Percentiles rank a stretch among this genome's conserved stretches.
Evolutionary conservation across 1,140 invertebrate species (phyloP).

Genomic region (Calephelis nemesis): DNA sequence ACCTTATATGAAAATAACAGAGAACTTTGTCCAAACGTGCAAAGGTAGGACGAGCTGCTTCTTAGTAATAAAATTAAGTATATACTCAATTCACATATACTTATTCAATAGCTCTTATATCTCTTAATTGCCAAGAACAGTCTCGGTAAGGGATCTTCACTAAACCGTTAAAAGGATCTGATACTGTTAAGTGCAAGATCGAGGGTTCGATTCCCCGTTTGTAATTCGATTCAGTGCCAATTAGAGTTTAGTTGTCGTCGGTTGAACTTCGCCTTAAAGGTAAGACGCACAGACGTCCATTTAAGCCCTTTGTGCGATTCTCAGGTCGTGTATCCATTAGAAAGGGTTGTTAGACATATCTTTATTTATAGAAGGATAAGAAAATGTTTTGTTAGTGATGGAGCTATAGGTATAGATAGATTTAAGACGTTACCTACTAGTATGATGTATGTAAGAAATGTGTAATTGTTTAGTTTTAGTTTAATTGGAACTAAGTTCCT

Average conservation of each 20-base stretch:
- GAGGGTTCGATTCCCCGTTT: conserved; percentile 72
- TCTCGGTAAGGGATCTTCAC: conserved; percentile 66
- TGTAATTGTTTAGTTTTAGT: too few relatives aligned
- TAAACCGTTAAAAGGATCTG: conserved; percentile 76
- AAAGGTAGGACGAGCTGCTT: too few relatives aligned
- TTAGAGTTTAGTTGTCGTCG: conserved; percentile 73
- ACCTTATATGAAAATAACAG: too few relatives aligned
- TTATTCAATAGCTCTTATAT: conserved; percentile 35
- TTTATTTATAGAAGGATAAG: neutral
- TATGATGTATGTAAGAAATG: too few relatives aligned
- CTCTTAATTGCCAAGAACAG: conserved; percentile 69
- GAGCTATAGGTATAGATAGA: too few relatives aligned
- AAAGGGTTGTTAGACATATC: conserved; percentile 11
- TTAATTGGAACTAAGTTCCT: too few relatives aligned
- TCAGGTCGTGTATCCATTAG: conserved; percentile 11
- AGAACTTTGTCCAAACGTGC: too few relatives aligned
- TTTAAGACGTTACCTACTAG: too few relatives aligned
- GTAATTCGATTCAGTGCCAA: conserved; percentile 73
- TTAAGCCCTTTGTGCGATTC: conserved; percentile 43
- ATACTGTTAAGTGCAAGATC: conserved; percentile 67
- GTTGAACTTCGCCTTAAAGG: conserved; percentile 60
- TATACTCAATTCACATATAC: neutral
- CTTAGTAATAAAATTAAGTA: neutral
- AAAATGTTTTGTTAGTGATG: conserved; percentile 1
- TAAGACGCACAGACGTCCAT: conserved; percentile 45